Conservation (phyloP, 2,888 invertebrate genomes). For the Tipula vernalis region DNA sequence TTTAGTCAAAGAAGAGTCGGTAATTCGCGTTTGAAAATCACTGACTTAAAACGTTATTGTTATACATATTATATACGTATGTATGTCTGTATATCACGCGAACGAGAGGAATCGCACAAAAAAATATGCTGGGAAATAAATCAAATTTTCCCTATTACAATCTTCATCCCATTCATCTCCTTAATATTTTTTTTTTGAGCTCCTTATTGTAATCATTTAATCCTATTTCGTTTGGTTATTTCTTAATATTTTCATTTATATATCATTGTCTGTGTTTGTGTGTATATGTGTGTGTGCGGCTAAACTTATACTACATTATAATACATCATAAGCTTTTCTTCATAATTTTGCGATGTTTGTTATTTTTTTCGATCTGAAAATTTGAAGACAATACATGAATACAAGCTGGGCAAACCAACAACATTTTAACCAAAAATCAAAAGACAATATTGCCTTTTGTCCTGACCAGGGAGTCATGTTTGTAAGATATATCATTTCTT, state of each 20-base stretch:
- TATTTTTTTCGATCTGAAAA: background rate
- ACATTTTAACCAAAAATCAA: background rate
- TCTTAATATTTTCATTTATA: background rate
- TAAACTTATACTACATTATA: background rate
- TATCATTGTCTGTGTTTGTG: background rate
- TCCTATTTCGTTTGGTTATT: background rate
- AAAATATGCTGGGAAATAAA: background rate
- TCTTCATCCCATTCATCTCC: background rate
- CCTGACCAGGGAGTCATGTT: background rate
- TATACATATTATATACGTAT: background rate
- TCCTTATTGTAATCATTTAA: slow-evolving; percentile 4
- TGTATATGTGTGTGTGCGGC: background rate
- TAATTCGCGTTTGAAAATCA: background rate
- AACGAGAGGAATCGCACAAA: background rate
- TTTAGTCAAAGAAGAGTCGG: background rate
- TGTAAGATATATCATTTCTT: background rate
- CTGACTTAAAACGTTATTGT: background rate
- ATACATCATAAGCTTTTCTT: background rate
- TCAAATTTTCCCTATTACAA: background rate
- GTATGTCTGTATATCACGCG: background rate
- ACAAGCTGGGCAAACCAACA: background rate
- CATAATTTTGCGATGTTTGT: background rate
- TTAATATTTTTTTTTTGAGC: background rate
- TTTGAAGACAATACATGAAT: background rate
- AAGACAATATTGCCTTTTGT: background rate